Evolutionary conservation across 2,797 vertebrate genomes (phyloP), one percentile per base, ranked within the genome.

Genomic region (Sebastes wilsoni): DNA sequence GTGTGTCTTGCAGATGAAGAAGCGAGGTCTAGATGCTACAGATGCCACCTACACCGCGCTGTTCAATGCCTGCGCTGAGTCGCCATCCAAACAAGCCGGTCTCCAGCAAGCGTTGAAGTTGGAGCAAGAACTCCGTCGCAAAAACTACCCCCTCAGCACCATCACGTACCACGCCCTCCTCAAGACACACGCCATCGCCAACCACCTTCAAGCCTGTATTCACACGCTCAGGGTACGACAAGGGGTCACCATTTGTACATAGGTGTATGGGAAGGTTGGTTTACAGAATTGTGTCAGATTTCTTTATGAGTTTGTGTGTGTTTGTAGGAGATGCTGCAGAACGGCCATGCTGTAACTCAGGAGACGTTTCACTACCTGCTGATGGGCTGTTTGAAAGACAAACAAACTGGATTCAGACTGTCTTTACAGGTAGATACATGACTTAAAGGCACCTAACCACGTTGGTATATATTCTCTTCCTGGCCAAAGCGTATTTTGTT

Each of bases 51-150:
- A 98, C 86, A 99, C 98, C 0, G 97, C 97, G 0, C 94, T 99
- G 81, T 99, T 99, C 93, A 99, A 99, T 0, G 97, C 97, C 80
- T 99, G 99, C 4, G 97, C 98, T 0, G 95, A 98, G 88, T 96
- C 97, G 0, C 97, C 96, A 0, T 97, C 95, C 90, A 98, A 97
- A 60, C 93, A 96, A 23, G 95, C 95, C 0, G 98, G 97, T 0
- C 95, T 99, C 46, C 95, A 97, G 81, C 95, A 95, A 0, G 97
- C 97, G 0, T 75, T 98, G 83, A 96, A 96, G 60, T 87, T 99
- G 66, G 93, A 95, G 55, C 95, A 97, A 85, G 97, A 99, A 70
- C 96, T 99, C 1, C 90, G 71, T n/a, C 93, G 93, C 78, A 96
- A 93, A 59, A 97, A 96, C 30, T 36, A 96, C 69, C 85, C 93